Conservation (phyloP, 2,888 invertebrate species). For the Polydrusus cervinus region DNA sequence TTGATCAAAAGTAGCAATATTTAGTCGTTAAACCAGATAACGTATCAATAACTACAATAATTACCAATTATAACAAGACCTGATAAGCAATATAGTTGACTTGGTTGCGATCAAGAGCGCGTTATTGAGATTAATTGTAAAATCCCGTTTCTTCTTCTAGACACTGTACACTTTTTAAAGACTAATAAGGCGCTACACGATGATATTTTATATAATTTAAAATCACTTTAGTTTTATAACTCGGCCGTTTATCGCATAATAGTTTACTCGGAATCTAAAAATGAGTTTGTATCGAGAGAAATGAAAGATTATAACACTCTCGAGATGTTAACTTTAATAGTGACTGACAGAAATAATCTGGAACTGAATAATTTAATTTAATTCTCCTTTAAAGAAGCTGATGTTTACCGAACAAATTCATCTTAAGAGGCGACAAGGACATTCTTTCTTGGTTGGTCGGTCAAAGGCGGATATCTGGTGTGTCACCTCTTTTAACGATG, state of each 20-base stretch:
- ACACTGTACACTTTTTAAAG: conserved; percentile 28
- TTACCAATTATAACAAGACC: conserved; percentile 26
- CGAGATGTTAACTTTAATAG: too few species aligned
- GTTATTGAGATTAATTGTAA: conserved; percentile 43
- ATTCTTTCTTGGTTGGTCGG: too few species aligned
- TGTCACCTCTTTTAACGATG: too few species aligned
- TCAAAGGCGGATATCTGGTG: too few species aligned
- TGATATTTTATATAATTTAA: conserved; percentile 33
- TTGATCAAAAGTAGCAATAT: conserved; percentile 19
- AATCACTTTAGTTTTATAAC: conserved; percentile 21
- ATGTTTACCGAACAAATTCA: too few species aligned
- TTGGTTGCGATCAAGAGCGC: conserved; percentile 9
- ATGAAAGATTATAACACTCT: too few species aligned
- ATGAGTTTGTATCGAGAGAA: too few species aligned
- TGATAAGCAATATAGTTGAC: conserved; percentile 21
- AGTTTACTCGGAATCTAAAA: conserved; percentile 1
- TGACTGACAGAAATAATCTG: not conserved
- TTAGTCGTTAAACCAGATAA: conserved; percentile 29
- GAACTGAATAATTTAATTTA: too few species aligned
- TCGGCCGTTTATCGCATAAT: conserved; percentile 12
- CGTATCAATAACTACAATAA: conserved; percentile 28
- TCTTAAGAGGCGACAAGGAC: too few species aligned
- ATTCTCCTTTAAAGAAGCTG: too few species aligned
- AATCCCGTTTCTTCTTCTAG: conserved; percentile 49
- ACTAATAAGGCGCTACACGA: conserved; percentile 22